Conservation (phyloP, 2,113 vertebrate genomes). For the Pseudonaja textilis region DNA sequence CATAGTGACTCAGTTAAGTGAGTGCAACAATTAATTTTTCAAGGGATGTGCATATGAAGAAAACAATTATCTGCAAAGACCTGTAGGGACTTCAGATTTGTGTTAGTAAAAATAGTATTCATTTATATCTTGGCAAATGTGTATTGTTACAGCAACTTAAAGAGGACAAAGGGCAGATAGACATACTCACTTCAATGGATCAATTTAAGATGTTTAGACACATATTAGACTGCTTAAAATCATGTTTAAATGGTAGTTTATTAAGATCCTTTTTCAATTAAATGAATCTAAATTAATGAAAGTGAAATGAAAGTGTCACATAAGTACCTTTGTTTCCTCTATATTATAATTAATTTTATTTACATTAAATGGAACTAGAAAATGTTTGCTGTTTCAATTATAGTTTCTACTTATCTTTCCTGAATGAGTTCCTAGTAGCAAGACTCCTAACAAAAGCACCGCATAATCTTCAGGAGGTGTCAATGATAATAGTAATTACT, state of each 20-base stretch:
- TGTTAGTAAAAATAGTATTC: background rate
- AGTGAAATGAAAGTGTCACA: background rate
- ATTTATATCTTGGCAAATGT: background rate
- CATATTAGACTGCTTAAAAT: background rate
- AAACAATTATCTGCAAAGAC: background rate
- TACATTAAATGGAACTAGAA: background rate
- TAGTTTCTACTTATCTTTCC: background rate
- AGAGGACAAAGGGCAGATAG: background rate
- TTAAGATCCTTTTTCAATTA: background rate
- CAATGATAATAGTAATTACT: fast-evolving
- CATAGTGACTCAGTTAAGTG: background rate
- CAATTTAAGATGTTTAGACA: slow-evolving; percentile 4
- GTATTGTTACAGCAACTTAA: background rate
- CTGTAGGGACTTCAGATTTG: background rate
- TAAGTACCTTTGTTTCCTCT: background rate
- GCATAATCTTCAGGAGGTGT: background rate
- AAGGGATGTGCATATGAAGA: background rate
- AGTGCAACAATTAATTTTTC: background rate
- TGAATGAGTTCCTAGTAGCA: background rate
- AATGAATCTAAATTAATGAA: background rate
- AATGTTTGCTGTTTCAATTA: background rate
- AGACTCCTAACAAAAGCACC: background rate
- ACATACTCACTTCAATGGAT: background rate
- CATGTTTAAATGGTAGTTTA: slow-evolving; percentile 27
- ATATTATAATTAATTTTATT: background rate